These are phyloP conservation scores for Sepiola atlantica DNA, from an alignment of 2,888 invertebrate species.

Conservation along the genomic window DNA sequence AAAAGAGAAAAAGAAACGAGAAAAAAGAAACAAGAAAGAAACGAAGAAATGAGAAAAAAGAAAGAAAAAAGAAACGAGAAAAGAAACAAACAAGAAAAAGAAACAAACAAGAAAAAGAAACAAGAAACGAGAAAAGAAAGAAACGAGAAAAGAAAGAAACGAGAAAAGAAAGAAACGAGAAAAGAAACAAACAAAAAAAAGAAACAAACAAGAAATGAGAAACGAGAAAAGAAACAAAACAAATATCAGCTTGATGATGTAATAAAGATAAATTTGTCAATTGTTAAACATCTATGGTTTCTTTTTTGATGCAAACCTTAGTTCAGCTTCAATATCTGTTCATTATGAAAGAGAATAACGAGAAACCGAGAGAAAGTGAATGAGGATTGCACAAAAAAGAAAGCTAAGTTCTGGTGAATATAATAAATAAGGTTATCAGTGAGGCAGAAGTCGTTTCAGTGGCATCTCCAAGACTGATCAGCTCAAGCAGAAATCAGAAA, in stretches of 20 bases:
- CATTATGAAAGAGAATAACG: not conserved
- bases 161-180: not conserved
- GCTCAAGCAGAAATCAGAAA: slow-evolving; percentile 20
- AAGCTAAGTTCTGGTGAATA: not conserved
- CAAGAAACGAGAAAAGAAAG: not conserved
- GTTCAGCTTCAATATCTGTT: not conserved
- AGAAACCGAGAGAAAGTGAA: too few relatives aligned
- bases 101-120: too few relatives aligned
- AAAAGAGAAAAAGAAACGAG: too few relatives aligned
- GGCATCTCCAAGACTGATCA: slow-evolving; percentile 19
- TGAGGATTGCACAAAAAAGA: not conserved
- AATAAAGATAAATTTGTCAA: not conserved
- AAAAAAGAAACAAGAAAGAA: too few relatives aligned
- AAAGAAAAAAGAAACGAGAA: too few relatives aligned
- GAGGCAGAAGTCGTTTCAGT: not conserved
- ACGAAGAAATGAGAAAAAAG: too few relatives aligned
- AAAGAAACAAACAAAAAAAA: not conserved
- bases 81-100: too few relatives aligned
- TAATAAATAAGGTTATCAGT: not conserved
- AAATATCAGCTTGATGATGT: not conserved
- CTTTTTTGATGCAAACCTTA: not conserved
- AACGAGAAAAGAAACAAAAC: not conserved
- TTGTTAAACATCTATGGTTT: not conserved
- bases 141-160: not conserved
- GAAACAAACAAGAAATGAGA: not conserved